Base-by-base conservation (phyloP, 1,140 invertebrate genomes). In the Lasaia peninsularis region DNA sequence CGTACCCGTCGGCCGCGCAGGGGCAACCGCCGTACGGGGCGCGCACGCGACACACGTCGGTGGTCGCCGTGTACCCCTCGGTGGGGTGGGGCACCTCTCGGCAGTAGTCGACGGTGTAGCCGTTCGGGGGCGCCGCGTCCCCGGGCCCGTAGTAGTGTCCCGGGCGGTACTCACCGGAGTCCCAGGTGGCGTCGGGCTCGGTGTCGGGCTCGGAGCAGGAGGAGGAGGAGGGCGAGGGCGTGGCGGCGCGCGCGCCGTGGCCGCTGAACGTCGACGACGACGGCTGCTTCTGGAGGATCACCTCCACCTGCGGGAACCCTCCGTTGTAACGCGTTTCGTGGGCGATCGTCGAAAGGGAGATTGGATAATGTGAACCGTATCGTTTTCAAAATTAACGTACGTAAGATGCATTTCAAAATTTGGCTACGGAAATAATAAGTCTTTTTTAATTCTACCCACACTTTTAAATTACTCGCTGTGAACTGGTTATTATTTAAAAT, bases 151-250 rank as follows among this genome's bases (percentile, higher is more conserved):
- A n/a, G n/a, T n/a, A n/a, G n/a, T n/a, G n/a, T n/a, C n/a, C n/a
- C n/a, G 0, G 53, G 8, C 21, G 34, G 53, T 10, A 91, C 93
- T 93, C 90, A 94, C 93, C 93, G 74, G 93, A 94, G 90, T 94
- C 93, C 93, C 93, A 94, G 86, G 93, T 90, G 60, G 90, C 91
- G 75, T 92, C 92, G 58, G 91, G 91, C 58, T 91, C 91, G 24
- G 91, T 90, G 64, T 91, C 92, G 58, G 89, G 89, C 74, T 92
- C 92, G 62, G 89, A 91, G 69, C 91, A 91, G 51, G 73, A 71
- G 16, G 73, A 78, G 31, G 75, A 65, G 37, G 77, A 71, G 60
- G 77, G 75, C 33, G 75, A 75, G 21, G 72, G 72, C 40, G 75
- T 67, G 32, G 75, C 66, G 75, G 73, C 63, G 54, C 86, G 73